Evolutionary conservation across 2,113 vertebrate genomes (phyloP), one percentile per base, ranked within the genome.

Genomic region (Plectropomus leopardus): DNA sequence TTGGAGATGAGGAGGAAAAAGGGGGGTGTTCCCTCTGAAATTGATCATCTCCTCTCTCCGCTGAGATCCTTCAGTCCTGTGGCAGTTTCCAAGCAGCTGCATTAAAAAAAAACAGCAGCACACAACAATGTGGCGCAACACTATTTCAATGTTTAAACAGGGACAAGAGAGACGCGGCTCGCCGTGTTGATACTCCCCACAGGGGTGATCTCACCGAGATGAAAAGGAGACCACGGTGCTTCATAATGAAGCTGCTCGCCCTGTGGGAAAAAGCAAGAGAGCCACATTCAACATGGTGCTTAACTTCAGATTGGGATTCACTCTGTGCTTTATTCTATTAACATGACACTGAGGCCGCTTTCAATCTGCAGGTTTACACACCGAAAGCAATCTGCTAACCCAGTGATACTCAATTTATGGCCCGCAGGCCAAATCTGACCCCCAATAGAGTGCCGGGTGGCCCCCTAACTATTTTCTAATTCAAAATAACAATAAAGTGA

Each of bases 201-300:
- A 86, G 91, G 91, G 87, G 75, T 88, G 79, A 84, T 89, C 88
- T 92, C 88, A 80, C 53, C 57, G n/a, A 84, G 80, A 87, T 91
- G 85, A 89, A 88, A 92, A 83, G 86, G 76, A 88, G 76, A 87
- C 86, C 85, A 65, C 44, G 32, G 80, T 48, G 84, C 82, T 81
- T 85, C 88, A 83, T 93, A 92, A 94, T 94, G 88, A 94, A 94
- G 85, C 90, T 73, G 79, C 81, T 81, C 76, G 82, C 91, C 93
- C 91, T 86, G 86, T 85, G 90, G 90, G 86, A 88, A 87, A 82
- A 65, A 77, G 85, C 78, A 55, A 75, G 65, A 83, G 74, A 89
- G 79, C 80, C 74, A 69, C 88, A 89, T 78, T 89, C 86, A 88
- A 14, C 65, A 21, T 42, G 66, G 75, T 81, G 83, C 84, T 86